Evolutionary conservation across 2,113 vertebrate genomes (phyloP), one percentile per base, ranked within the genome.

Genomic region (Emydura subglobosa): DNA sequence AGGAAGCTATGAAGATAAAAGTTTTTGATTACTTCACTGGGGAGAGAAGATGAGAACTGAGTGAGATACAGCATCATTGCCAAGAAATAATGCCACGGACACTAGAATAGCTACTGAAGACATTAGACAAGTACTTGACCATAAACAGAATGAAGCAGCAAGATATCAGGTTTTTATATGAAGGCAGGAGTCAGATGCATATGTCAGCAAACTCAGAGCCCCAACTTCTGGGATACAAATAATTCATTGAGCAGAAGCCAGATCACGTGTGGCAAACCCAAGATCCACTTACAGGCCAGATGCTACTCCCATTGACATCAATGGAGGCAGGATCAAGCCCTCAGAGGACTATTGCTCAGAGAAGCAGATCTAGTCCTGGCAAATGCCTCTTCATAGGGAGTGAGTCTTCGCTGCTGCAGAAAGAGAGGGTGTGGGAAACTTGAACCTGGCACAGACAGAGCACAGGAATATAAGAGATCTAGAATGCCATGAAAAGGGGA

Each of bases 31-130:
- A 68, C 21, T 79, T 82, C 10, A 79, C 83, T 49, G 47, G 24
- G 83, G 44, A 88, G 44, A 88, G 83, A 19, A 84, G 22, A 16
- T 88, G 74, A 85, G 88, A 94, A 95, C 65, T 42, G 22, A 92
- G 22, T 42, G 25, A 92, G 89, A 25, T 82, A 50, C 86, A 74
- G 8, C 27, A 85, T 29, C 47, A 78, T 3, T 87, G 59, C 88
- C 34, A 88, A 86, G 68, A 17, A 94, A 91, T 74, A 85, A 94
- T 54, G 39, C 49, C 79, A 78, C 31, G 47, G 53, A 11, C n/a
- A 78, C 57, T 44, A 72, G n/a, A 85, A 85, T 19, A 85, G 42
- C 50, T 82, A 86, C 19, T 61, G 54, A 44, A 83, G 84, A 57
- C 68, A 83, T 17, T 47, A 88, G 50, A 79, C 61, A 80, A 88